phyloP scores from a whole-genome alignment of 2,113 vertebrate species.

The Hemiscyllium ocellatum region DNA sequence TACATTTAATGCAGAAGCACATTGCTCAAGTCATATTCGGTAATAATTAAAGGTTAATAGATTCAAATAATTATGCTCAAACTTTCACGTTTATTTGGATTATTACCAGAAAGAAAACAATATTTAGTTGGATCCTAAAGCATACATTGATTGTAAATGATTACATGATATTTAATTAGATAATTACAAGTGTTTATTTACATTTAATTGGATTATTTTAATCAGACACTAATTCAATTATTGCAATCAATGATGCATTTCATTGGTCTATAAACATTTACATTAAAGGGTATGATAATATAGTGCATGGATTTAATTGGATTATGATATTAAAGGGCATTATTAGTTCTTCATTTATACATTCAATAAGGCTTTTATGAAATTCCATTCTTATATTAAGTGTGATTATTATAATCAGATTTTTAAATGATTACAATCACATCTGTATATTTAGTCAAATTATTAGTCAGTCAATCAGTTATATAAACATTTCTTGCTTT shows the following conservation, averaged over 20 bases:
- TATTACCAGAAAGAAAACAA: not conserved
- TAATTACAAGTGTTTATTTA: slow-evolving; percentile 2
- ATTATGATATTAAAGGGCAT: not conserved
- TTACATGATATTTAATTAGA: slow-evolving; percentile 28
- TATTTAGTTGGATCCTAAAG: not conserved
- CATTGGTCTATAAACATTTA: not conserved
- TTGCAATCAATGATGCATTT: slow-evolving; percentile 25
- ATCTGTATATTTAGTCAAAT: not conserved
- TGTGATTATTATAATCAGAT: slow-evolving; percentile 1
- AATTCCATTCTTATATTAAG: not conserved
- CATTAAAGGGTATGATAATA: not conserved
- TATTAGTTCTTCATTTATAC: not conserved
- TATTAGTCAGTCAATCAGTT: not conserved
- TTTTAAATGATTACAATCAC: not conserved
- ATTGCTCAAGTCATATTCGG: not conserved
- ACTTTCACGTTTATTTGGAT: slow-evolving; percentile 2
- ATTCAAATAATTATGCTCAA: slow-evolving; percentile 12
- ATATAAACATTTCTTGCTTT: not conserved
- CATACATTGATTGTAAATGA: not conserved
- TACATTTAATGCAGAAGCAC: not conserved
- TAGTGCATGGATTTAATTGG: not conserved
- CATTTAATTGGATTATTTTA: slow-evolving; percentile 30
- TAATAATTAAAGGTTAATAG: slow-evolving; percentile 4
- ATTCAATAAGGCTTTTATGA: not conserved
- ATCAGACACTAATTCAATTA: slow-evolving; percentile 22